Percentiles rank a stretch among this genome's conserved stretches.
Conservation (phyloP, 2,888 invertebrate genomes). For the Drosophila austrosaltans region DNA sequence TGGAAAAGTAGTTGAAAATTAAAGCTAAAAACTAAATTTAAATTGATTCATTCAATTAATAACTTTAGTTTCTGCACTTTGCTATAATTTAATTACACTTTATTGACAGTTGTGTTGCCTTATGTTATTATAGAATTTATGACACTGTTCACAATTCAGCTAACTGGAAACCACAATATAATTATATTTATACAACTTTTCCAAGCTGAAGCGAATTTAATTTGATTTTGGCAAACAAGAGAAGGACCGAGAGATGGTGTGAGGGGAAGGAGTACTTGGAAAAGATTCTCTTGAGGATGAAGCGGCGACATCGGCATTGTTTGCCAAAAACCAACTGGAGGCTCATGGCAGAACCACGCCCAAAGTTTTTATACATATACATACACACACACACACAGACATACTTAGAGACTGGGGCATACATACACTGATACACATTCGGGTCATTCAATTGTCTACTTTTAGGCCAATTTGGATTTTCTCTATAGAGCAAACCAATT, state of each 20-base stretch:
- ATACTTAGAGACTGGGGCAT: constrained; percentile 18
- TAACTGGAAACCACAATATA: constrained; percentile 34
- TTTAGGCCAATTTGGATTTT: constrained; percentile 61
- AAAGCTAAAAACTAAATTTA: background rate
- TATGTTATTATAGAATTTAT: background rate
- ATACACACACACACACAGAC: constrained; percentile 34
- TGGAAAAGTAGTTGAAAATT: no score
- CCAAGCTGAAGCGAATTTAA: constrained; percentile 50
- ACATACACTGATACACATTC: constrained; percentile 16
- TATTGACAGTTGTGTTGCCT: background rate
- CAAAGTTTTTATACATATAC: constrained; percentile 51
- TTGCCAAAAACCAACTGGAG: constrained; percentile 37
- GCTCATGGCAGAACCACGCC: constrained; percentile 49
- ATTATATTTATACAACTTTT: constrained; percentile 50
- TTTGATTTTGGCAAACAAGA: constrained; percentile 52
- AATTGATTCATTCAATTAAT: background rate
- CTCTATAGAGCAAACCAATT: constrained; percentile 71
- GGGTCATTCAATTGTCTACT: constrained; percentile 33
- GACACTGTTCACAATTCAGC: background rate
- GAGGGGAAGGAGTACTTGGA: background rate
- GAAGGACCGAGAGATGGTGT: background rate
- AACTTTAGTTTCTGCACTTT: background rate
- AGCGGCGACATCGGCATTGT: constrained; percentile 4
- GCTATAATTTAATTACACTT: background rate
- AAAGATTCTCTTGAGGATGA: constrained; percentile 1